Evolutionary conservation across 2,113 vertebrate genomes (phyloP).

Genomic region (Chiloscyllium plagiosum): DNA sequence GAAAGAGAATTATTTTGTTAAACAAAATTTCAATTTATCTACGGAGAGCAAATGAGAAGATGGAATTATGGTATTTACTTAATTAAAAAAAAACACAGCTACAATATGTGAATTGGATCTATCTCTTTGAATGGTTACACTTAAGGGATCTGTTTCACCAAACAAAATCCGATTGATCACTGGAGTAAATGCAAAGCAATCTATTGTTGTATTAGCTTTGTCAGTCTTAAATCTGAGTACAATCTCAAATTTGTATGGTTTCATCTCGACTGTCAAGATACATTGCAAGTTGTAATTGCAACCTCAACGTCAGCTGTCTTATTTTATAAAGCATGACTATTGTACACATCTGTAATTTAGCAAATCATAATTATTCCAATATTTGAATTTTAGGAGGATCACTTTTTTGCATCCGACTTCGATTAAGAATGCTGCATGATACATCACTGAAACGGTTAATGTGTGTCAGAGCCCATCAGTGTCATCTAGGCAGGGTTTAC

Average conservation of each 20-base stretch:
- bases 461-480: neutral
- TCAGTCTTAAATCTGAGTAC: neutral
- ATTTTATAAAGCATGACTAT: neutral
- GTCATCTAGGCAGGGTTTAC: neutral
- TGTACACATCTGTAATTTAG: neutral
- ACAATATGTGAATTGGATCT: neutral
- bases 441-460: neutral
- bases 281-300: neutral
- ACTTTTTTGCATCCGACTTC: neutral
- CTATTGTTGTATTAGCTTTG: neutral
- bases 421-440: neutral
- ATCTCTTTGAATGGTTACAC: neutral
- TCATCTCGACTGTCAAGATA: neutral
- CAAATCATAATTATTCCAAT: neutral
- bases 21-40: neutral
- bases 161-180: neutral
- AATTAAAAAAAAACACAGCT: neutral
- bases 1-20: neutral
- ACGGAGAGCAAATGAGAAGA: neutral
- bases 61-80: neutral
- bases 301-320: neutral
- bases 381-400: neutral
- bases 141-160: neutral
- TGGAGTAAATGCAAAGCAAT: neutral
- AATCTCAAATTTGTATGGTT: neutral